Percentiles rank a stretch among this genome's conserved stretches.
Conservation (phyloP, 2,888 invertebrate species). For the Nemurella pictetii region DNA sequence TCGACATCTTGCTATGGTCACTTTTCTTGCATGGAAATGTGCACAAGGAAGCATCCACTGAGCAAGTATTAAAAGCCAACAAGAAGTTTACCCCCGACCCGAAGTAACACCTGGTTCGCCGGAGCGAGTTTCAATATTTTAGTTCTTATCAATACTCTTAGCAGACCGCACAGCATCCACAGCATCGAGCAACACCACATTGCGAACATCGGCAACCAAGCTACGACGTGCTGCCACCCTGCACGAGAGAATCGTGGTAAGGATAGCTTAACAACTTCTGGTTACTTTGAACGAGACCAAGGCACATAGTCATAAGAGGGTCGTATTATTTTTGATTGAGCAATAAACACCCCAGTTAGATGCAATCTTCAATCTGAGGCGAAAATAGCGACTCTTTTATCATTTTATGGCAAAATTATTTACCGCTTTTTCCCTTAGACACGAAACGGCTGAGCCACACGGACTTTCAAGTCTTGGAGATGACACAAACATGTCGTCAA, state of each 20-base stretch:
- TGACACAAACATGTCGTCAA: not conserved
- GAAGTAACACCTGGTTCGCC: not conserved
- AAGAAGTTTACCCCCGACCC: not conserved
- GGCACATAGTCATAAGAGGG: not conserved
- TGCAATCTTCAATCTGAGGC: not conserved
- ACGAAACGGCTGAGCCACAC: not conserved
- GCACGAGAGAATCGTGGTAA: no score
- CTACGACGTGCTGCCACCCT: not conserved
- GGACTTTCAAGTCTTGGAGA: not conserved
- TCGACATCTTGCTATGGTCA: not conserved
- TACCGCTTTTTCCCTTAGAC: not conserved
- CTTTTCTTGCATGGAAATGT: not conserved
- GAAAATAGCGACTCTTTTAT: not conserved
- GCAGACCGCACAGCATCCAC: not conserved
- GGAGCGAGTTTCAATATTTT: not conserved
- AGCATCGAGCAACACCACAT: not conserved
- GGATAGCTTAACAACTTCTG: no score
- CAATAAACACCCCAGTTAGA: not conserved
- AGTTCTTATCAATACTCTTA: not conserved
- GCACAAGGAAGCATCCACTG: not conserved
- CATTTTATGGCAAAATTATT: not conserved
- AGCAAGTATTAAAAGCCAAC: not conserved
- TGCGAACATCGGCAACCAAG: not conserved
- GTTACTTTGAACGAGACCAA: no score
- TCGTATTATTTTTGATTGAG: not conserved